These are phyloP conservation scores for Luperina testacea DNA, from an alignment of 2,888 invertebrate species.

Conservation along the genomic window DNA sequence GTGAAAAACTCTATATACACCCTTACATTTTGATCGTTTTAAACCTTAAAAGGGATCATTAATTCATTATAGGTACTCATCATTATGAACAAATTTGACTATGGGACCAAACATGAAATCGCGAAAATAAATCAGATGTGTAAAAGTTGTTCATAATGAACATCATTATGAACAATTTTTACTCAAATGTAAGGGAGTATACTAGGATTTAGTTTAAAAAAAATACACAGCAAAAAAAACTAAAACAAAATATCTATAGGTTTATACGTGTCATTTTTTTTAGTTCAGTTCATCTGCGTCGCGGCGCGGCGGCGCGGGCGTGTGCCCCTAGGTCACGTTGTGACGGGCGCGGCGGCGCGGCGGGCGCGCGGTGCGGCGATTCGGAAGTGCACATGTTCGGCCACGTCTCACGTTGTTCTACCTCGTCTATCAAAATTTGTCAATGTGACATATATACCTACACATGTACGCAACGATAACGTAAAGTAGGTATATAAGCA, in stretches of 20 bases:
- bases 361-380: conserved; percentile 56
- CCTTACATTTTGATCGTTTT: no score
- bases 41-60: no score
- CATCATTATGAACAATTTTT: no score
- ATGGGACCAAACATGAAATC: no score
- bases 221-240: no score
- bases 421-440: conserved; percentile 37
- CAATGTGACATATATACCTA: conserved; percentile 42
- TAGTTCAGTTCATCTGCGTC: conserved; percentile 5
- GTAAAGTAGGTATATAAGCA: background rate
- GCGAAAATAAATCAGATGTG: no score
- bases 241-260: no score
- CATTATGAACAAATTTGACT: no score
- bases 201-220: no score
- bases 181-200: no score
- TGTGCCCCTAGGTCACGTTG: conserved; percentile 70
- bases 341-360: conserved; percentile 27
- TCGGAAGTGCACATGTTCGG: conserved; percentile 71
- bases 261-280: conserved; percentile 6
- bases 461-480: conserved; percentile 23
- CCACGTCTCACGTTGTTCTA: conserved; percentile 65
- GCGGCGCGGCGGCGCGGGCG: conserved; percentile 4
- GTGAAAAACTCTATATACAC: background rate
- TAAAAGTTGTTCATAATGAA: no score
- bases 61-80: no score